phyloP scores from a whole-genome alignment of 2,797 vertebrate species.

The Meda fulgida region DNA sequence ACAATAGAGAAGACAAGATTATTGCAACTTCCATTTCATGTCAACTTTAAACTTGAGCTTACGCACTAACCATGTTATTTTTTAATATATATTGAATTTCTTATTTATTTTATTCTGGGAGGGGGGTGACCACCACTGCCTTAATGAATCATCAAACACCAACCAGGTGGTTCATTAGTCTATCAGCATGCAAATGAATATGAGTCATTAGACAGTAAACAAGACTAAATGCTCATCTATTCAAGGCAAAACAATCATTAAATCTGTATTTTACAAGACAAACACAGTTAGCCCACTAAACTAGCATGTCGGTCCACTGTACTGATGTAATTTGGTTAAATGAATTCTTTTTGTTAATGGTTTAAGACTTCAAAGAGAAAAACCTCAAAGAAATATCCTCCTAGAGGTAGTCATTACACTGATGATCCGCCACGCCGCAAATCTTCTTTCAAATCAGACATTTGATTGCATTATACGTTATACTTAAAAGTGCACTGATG shows the following conservation, averaged over 20 bases:
- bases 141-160: slow-evolving; percentile 15
- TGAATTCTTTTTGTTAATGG: slow-evolving; percentile 63
- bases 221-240: neutral
- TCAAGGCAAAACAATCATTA: slow-evolving; percentile 32
- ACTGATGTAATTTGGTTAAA: slow-evolving; percentile 71
- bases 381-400: slow-evolving; percentile 64
- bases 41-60: neutral
- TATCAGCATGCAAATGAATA: slow-evolving; percentile 31
- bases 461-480: slow-evolving; percentile 24
- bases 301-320: slow-evolving; percentile 58
- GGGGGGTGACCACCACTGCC: neutral
- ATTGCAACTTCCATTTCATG: neutral
- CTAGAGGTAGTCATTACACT: slow-evolving; percentile 43
- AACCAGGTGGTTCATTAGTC: slow-evolving; percentile 18
- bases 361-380: slow-evolving; percentile 65
- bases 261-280: slow-evolving; percentile 23
- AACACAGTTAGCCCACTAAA: slow-evolving; percentile 2
- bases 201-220: slow-evolving; percentile 18
- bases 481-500: slow-evolving; percentile 15
- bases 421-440: slow-evolving; percentile 1
- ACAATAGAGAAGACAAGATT: neutral
- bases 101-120: neutral
- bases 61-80: neutral
- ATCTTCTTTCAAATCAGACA: slow-evolving; percentile 43
- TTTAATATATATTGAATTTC: neutral